phyloP scores from a whole-genome alignment of 2,888 invertebrate species.

The Adineta ricciae region DNA sequence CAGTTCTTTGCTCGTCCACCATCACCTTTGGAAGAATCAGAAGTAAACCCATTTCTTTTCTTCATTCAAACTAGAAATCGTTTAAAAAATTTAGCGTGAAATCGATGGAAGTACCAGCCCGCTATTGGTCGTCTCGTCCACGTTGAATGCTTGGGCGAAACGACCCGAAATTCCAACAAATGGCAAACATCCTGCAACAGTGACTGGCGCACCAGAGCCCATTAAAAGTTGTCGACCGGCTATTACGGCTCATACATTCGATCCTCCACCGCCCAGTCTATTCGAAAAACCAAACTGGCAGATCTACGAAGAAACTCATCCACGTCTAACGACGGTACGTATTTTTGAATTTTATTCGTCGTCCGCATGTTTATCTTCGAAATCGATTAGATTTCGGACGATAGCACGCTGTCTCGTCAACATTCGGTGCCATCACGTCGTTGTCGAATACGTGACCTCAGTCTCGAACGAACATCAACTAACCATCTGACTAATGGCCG shows the following conservation, averaged over 20 bases:
- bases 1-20: conserved; percentile 56
- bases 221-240: conserved; percentile 70
- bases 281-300: conserved; percentile 33
- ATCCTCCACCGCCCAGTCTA: conserved; percentile 58
- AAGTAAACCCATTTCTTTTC: not conserved
- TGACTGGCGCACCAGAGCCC: conserved; percentile 78
- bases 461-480: not conserved
- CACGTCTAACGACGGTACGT: not conserved
- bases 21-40: conserved; percentile 39
- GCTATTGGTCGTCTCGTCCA: conserved; percentile 50
- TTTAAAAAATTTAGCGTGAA: conserved; percentile 39
- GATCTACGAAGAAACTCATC: not conserved
- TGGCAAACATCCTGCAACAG: conserved; percentile 73
- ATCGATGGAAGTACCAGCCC: conserved; percentile 35
- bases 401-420: conserved; percentile 1
- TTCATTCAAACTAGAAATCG: not conserved
- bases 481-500: not conserved
- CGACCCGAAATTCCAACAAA: not conserved
- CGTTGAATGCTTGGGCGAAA: conserved; percentile 47
- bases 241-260: conserved; percentile 74
- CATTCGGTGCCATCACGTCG: conserved; percentile 3
- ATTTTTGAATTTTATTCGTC: not conserved
- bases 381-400: not conserved
- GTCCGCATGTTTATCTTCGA: no score
- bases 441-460: not conserved